Percentiles rank a stretch among this genome's conserved stretches.
phyloP scores from a whole-genome alignment of 1,140 invertebrate genomes.

The Caerostris extrusa region DNA sequence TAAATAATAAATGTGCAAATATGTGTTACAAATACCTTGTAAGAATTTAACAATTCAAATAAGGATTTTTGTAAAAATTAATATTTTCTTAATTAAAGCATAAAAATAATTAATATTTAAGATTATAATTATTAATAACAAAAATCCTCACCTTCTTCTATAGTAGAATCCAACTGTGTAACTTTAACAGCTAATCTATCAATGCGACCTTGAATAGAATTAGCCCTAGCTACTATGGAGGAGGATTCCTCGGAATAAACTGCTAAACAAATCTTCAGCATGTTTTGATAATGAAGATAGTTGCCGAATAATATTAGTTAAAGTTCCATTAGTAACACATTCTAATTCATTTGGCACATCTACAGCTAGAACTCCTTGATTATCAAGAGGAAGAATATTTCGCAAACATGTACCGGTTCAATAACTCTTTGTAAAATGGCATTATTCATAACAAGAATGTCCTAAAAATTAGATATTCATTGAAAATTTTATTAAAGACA shows the following conservation, averaged over 20 bases:
- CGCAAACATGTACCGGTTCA: conserved; percentile 96
- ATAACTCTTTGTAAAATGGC: conserved; percentile 98
- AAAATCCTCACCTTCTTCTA: conserved; percentile 91
- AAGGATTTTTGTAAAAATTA: too few species aligned
- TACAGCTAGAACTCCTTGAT: conserved; percentile 76
- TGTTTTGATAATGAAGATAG: conserved; percentile 96
- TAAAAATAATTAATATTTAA: neutral
- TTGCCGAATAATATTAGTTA: conserved; percentile 95
- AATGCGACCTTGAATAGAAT: conserved; percentile 93
- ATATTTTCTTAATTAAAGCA: too few species aligned
- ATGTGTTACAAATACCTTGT: neutral
- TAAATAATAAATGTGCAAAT: neutral
- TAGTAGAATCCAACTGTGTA: conserved; percentile 95
- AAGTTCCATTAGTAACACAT: conserved; percentile 97
- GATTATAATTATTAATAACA: neutral
- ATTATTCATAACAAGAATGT: conserved; percentile 83
- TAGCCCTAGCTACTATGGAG: conserved; percentile 91
- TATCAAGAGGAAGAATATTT: conserved; percentile 89
- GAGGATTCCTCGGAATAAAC: conserved; percentile 94
- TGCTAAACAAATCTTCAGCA: conserved; percentile 98
- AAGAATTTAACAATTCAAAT: too few species aligned
- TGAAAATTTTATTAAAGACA: neutral
- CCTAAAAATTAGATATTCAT: neutral
- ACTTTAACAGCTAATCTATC: conserved; percentile 96
- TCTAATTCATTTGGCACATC: conserved; percentile 94